phyloP scores from a whole-genome alignment of 2,113 vertebrate genomes.

The Archilochus colubris region DNA sequence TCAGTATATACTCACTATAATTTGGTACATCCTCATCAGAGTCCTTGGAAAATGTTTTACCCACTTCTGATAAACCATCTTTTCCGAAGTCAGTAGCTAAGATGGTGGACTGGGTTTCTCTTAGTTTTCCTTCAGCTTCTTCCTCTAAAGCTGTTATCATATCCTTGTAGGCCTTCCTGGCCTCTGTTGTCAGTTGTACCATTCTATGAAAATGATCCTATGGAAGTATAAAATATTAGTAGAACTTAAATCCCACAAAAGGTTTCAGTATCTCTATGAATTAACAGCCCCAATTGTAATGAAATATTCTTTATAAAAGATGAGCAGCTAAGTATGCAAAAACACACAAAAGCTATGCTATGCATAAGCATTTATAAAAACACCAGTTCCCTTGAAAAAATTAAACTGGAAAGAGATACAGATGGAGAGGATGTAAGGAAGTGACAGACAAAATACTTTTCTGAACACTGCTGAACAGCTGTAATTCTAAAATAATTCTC shows the following conservation, averaged over 20 bases:
- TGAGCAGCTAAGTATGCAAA: background rate
- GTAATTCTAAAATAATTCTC: background rate
- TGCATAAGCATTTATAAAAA: background rate
- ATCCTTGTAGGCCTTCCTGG: conserved; percentile 87
- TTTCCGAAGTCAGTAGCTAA: background rate
- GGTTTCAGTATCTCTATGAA: background rate
- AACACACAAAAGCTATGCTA: background rate
- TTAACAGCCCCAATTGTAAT: background rate
- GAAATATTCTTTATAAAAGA: background rate
- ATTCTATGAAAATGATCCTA: conserved; percentile 95
- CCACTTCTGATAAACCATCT: background rate
- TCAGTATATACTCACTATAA: conserved; percentile 82
- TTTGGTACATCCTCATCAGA: conserved; percentile 83
- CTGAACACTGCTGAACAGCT: background rate
- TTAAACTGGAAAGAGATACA: background rate
- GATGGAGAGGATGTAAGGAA: background rate
- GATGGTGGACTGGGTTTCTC: background rate
- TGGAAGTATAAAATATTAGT: background rate
- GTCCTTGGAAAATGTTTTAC: background rate
- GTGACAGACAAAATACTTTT: background rate
- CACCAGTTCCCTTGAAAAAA: background rate
- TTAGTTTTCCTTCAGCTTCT: conserved; percentile 18
- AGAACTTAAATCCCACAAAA: background rate
- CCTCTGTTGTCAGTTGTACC: conserved; percentile 91
- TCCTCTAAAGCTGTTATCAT: conserved; percentile 82